Evolutionary conservation across 2,113 vertebrate genomes (phyloP).

Genomic region (Perca schrenkii): DNA sequence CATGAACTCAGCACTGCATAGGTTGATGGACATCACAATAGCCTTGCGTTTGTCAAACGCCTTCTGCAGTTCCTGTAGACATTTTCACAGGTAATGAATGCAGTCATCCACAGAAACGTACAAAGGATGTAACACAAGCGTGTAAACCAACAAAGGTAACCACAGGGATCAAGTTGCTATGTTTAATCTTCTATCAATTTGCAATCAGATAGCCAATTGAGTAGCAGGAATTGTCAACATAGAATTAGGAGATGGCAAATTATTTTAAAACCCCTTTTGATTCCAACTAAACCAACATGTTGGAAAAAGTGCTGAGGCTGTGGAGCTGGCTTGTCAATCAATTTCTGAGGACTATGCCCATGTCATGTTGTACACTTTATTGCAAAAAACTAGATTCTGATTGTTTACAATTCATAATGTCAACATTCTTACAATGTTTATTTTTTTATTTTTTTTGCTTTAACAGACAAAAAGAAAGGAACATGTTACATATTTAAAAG

Average conservation of each 20-base stretch:
- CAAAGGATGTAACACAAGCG: neutral
- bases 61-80: slow-evolving; percentile 93
- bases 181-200: neutral
- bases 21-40: slow-evolving; percentile 94
- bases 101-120: too few relatives aligned
- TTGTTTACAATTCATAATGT: too few relatives aligned
- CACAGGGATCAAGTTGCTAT: neutral
- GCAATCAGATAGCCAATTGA: too few relatives aligned
- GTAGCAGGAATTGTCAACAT: neutral
- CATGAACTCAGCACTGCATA: slow-evolving; percentile 95
- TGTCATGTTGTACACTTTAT: too few relatives aligned
- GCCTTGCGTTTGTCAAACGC: slow-evolving; percentile 94
- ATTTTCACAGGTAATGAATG: neutral
- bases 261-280: neutral
- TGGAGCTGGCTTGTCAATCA: too few relatives aligned
- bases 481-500: neutral
- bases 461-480: neutral
- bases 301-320: neutral
- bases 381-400: too few relatives aligned
- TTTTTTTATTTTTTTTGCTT: neutral
- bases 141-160: neutral
- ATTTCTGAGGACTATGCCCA: too few relatives aligned
- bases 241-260: neutral
- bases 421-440: too few relatives aligned
- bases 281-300: neutral